A percentile compares a stretch with the other conserved stretches of the same genome.
These are phyloP conservation scores for Pomatorhinus ruficollis DNA, from an alignment of 2,113 vertebrate genomes.

Conservation along the genomic window DNA sequence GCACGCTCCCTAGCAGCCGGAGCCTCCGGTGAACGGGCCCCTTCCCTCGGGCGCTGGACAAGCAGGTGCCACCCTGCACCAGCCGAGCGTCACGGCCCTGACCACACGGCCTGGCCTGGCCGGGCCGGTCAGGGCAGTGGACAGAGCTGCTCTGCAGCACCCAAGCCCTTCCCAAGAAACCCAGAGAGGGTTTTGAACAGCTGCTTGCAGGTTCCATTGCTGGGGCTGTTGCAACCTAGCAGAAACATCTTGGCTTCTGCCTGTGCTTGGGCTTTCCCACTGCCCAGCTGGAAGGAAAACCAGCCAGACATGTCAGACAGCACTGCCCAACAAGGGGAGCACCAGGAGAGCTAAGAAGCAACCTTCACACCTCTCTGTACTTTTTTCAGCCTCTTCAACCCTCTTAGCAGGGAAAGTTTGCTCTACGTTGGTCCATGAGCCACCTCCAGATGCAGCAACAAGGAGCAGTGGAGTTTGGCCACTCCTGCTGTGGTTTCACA, in stretches of 20 bases:
- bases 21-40: accelerated
- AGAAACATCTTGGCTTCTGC: neutral
- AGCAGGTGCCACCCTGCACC: accelerated
- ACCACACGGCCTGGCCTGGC: neutral
- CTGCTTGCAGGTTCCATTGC: accelerated
- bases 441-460: neutral
- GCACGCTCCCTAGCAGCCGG: accelerated
- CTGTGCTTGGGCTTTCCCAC: accelerated
- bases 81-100: accelerated
- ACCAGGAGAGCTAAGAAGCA: neutral
- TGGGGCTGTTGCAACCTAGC: neutral
- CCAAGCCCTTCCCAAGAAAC: neutral
- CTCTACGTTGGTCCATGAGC: accelerated
- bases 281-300: neutral
- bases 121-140: accelerated
- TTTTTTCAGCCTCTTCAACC: neutral
- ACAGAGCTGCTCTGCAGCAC: neutral
- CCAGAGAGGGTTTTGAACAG: neutral
- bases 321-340: neutral
- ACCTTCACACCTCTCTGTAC: neutral
- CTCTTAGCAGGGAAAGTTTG: neutral
- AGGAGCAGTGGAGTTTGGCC: neutral
- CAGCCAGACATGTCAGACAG: neutral
- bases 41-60: neutral
- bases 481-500: neutral